Evolutionary conservation across 2,113 vertebrate species (phyloP).

Genomic region (Saiga tatarica): DNA sequence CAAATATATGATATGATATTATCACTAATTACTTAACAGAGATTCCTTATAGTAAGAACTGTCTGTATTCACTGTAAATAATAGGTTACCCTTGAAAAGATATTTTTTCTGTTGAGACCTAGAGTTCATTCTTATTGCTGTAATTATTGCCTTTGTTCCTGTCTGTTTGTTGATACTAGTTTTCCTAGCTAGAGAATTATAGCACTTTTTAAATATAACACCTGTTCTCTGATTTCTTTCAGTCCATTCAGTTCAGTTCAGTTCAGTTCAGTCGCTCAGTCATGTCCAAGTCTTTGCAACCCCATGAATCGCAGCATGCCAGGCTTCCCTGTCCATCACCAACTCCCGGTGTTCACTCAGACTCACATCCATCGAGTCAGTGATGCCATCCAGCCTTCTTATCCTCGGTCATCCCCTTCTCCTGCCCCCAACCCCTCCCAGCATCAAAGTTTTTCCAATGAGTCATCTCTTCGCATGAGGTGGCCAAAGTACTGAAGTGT

Average conservation of each 20-base stretch:
- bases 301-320: no score
- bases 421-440: no score
- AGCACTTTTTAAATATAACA: neutral
- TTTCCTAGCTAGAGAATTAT: neutral
- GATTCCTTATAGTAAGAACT: neutral
- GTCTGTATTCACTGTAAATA: neutral
- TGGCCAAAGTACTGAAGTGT: neutral
- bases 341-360: no score
- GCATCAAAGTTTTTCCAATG: no score
- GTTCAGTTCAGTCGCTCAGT: no score
- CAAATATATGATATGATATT: neutral
- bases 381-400: no score
- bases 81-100: neutral
- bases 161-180: neutral
- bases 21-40: neutral
- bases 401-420: no score
- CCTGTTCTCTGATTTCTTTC: neutral
- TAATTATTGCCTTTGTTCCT: neutral
- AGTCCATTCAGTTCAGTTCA: neutral
- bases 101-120: neutral
- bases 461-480: no score
- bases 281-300: no score
- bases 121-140: neutral
- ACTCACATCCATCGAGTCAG: no score
- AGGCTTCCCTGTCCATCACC: no score